These are phyloP conservation scores for Hirundo rustica DNA, from an alignment of 2,797 vertebrate genomes.

Conservation along the genomic window DNA sequence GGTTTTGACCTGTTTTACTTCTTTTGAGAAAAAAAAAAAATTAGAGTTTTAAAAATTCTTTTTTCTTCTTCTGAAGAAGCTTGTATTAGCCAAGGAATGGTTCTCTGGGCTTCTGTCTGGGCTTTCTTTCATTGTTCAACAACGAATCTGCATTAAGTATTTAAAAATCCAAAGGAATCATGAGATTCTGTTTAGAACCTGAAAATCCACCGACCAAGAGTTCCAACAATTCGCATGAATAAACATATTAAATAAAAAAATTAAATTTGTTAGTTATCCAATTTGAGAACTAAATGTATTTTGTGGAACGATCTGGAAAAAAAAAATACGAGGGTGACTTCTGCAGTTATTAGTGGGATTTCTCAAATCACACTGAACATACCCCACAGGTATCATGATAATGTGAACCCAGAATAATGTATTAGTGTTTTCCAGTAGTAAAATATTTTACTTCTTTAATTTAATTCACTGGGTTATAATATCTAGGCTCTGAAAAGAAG, in stretches of 20 bases:
- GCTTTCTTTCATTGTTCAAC: background rate
- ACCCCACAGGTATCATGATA: background rate
- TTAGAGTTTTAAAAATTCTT: background rate
- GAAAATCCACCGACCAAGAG: background rate
- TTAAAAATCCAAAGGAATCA: background rate
- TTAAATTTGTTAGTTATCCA: background rate
- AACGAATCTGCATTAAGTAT: rapidly evolving
- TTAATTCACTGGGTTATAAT: background rate
- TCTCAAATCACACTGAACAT: background rate
- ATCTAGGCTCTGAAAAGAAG: background rate
- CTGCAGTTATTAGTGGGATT: background rate
- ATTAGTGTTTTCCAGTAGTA: background rate
- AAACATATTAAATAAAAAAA: background rate
- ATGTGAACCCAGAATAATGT: background rate
- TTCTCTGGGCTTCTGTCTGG: background rate
- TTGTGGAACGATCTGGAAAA: background rate
- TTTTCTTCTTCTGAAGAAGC: background rate
- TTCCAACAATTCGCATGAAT: background rate
- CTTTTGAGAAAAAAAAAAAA: background rate
- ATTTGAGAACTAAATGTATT: background rate
- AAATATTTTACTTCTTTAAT: background rate
- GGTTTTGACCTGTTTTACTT: background rate
- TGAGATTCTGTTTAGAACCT: background rate
- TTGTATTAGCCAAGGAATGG: background rate
- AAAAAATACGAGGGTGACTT: background rate